phyloP scores from a whole-genome alignment of 1,140 invertebrate species.

The Chymomyza costata region DNA sequence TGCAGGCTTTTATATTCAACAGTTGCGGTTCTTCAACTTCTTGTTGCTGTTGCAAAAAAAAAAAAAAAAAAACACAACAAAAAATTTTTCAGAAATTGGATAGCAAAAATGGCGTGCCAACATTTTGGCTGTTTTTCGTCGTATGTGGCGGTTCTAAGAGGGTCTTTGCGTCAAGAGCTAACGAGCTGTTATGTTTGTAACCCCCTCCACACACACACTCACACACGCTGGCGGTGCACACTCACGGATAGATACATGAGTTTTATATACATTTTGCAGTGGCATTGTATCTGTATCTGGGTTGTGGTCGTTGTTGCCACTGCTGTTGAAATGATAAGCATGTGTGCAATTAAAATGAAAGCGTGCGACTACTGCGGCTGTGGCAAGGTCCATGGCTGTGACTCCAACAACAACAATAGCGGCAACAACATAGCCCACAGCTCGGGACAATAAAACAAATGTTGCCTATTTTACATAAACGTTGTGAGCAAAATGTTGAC shows the following conservation, averaged over 20 bases:
- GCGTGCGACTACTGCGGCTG: slow-evolving; percentile 38
- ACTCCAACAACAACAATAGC: slow-evolving; percentile 10
- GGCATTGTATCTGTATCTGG: slow-evolving; percentile 1
- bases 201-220: slow-evolving; percentile 7
- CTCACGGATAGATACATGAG: slow-evolving; percentile 11
- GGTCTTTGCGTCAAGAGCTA: slow-evolving; percentile 33
- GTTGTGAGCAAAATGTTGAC: slow-evolving; percentile 56
- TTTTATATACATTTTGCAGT: slow-evolving; percentile 1
- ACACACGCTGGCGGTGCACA: too few species aligned
- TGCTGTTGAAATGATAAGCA: slow-evolving; percentile 70
- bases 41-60: slow-evolving; percentile 18
- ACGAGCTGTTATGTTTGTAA: slow-evolving; percentile 39
- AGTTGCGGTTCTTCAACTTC: slow-evolving; percentile 42
- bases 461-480: slow-evolving; percentile 69
- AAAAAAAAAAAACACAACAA: slow-evolving; percentile 5
- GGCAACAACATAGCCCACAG: slow-evolving; percentile 14
- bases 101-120: slow-evolving; percentile 44
- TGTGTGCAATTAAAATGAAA: slow-evolving; percentile 73
- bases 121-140: slow-evolving; percentile 24
- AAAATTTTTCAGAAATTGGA: slow-evolving; percentile 48
- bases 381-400: slow-evolving; percentile 32
- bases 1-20: slow-evolving; percentile 49
- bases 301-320: slow-evolving; percentile 17
- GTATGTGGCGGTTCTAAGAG: slow-evolving; percentile 18
- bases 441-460: slow-evolving; percentile 68